These are phyloP conservation scores for Chymomyza procnemis DNA, from an alignment of 2,888 invertebrate genomes.

Conservation along the genomic window DNA sequence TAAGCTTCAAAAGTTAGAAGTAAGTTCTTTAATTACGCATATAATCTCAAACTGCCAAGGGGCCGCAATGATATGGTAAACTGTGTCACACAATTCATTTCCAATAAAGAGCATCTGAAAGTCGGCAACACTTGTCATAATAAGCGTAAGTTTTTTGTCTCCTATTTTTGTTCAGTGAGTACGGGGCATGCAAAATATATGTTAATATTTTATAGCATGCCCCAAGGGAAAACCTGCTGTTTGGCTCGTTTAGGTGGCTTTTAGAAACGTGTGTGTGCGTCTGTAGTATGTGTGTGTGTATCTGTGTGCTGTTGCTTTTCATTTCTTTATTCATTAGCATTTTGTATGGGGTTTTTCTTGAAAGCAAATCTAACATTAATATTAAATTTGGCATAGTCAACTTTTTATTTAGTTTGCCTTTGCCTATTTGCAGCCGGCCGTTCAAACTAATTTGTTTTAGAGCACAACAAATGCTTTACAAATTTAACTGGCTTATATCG, in stretches of 20 bases:
- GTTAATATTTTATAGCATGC: constrained; percentile 35
- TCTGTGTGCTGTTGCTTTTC: constrained; percentile 14
- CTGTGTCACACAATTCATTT: too few species aligned
- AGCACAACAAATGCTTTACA: constrained; percentile 28
- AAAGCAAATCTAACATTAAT: constrained; percentile 55
- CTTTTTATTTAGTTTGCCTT: background rate
- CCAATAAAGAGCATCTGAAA: too few species aligned
- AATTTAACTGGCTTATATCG: constrained; percentile 37
- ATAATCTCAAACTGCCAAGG: too few species aligned
- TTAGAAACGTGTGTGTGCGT: constrained; percentile 1
- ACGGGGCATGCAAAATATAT: constrained; percentile 41
- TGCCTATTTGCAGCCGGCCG: too few species aligned
- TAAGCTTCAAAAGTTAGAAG: too few species aligned
- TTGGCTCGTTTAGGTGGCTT: background rate
- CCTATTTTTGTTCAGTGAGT: constrained; percentile 1
- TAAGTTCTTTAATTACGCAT: too few species aligned
- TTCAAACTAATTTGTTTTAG: constrained; percentile 44
- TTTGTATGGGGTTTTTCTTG: constrained; percentile 28
- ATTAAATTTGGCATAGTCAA: constrained; percentile 36
- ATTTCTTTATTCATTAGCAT: constrained; percentile 57
- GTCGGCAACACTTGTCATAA: too few species aligned
- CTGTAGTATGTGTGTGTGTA: constrained; percentile 11
- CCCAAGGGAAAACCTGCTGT: constrained; percentile 17
- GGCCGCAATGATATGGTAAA: too few species aligned
- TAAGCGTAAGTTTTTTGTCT: background rate